Conservation (phyloP, 2,113 vertebrate genomes). For the Equus przewalskii region DNA sequence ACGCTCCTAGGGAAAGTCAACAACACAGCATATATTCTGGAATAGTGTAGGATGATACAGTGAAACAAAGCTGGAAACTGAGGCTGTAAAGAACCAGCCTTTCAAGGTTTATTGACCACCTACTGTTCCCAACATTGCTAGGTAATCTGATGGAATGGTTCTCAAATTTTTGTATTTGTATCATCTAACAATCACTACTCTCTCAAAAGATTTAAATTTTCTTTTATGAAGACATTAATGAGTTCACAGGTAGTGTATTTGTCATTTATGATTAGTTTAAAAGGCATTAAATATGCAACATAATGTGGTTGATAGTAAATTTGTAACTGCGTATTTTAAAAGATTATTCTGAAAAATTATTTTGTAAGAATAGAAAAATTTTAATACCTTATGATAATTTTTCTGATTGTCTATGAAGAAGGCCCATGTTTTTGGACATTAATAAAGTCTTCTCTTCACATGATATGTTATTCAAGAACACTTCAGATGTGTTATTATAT, state of each 20-base stretch:
- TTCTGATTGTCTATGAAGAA: neutral
- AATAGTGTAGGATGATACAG: neutral
- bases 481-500: slow-evolving; percentile 88
- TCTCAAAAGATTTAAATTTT: neutral
- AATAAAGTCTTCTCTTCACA: slow-evolving; percentile 90
- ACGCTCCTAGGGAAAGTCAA: neutral
- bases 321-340: neutral
- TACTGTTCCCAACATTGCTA: neutral
- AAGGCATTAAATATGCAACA: neutral
- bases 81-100: neutral
- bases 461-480: slow-evolving; percentile 91
- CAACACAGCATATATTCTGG: neutral
- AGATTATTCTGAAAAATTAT: neutral
- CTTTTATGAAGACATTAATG: neutral
- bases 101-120: neutral
- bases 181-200: neutral
- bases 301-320: neutral
- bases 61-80: neutral
- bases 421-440: slow-evolving; percentile 83
- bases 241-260: neutral
- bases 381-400: neutral
- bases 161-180: neutral
- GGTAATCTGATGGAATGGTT: neutral
- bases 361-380: neutral
- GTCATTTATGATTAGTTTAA: neutral